These are phyloP conservation scores for Xanthia togata DNA, from an alignment of 2,888 invertebrate species.

Conservation along the genomic window DNA sequence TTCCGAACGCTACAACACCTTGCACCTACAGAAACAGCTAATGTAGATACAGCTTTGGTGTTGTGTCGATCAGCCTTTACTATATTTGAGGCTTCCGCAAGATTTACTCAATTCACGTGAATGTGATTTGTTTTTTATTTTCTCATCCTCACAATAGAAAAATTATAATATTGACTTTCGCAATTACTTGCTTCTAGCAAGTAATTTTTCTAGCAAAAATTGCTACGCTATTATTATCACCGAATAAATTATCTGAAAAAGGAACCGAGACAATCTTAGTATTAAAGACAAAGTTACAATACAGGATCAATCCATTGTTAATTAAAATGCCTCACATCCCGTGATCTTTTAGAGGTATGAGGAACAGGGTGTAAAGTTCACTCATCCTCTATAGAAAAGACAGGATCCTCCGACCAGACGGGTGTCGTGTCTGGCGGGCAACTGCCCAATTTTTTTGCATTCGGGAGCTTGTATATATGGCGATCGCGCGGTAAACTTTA, in stretches of 20 bases:
- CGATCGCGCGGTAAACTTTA: too few species aligned
- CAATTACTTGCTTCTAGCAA: too few species aligned
- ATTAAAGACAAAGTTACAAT: slow-evolving; percentile 11
- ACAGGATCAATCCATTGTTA: slow-evolving; percentile 4
- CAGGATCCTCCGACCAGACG: too few species aligned
- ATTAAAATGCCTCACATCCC: slow-evolving; percentile 11
- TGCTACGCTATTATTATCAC: neutral
- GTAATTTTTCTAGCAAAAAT: too few species aligned
- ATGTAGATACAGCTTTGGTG: slow-evolving; percentile 3
- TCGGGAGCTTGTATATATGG: too few species aligned
- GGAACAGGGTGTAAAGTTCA: too few species aligned
- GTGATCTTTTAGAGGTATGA: too few species aligned
- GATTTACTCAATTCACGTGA: neutral
- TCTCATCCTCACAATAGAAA: neutral
- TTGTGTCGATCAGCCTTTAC: neutral
- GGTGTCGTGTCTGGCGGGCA: too few species aligned
- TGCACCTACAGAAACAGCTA: slow-evolving; percentile 29
- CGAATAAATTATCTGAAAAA: neutral
- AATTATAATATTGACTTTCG: too few species aligned
- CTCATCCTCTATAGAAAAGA: too few species aligned
- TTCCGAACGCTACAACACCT: slow-evolving; percentile 65
- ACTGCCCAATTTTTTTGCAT: too few species aligned
- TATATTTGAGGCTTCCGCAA: neutral
- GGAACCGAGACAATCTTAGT: neutral
- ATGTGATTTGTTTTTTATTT: slow-evolving; percentile 6